Evolutionary conservation across 92 coral and sea anemone genomes (phyloP).

Genomic region (Phenganax marumi): DNA sequence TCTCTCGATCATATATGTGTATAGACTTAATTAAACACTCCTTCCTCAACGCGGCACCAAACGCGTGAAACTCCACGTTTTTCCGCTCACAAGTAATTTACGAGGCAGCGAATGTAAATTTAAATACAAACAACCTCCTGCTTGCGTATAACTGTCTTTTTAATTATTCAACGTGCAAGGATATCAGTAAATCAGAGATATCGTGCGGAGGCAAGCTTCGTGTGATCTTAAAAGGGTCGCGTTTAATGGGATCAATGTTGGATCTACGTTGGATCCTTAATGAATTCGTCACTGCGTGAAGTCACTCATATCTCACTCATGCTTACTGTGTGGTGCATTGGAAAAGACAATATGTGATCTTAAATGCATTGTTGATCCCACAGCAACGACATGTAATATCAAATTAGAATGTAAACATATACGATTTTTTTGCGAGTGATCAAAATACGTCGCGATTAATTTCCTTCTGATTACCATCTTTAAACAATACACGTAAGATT

Average conservation of each 20-base stretch:
- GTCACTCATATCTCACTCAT: neutral
- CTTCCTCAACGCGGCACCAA: neutral
- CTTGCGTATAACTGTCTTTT: neutral
- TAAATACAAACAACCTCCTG: neutral
- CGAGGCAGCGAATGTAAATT: neutral
- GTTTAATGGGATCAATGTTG: neutral
- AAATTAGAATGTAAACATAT: conserved; percentile 1
- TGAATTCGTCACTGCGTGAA: neutral
- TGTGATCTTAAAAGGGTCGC: neutral
- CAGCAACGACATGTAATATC: conserved; percentile 10
- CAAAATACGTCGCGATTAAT: no score
- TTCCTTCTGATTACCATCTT: no score
- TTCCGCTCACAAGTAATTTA: conserved; percentile 10
- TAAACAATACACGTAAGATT: no score
- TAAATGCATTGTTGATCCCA: neutral
- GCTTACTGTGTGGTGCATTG: neutral
- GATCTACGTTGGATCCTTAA: neutral
- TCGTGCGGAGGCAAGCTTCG: neutral
- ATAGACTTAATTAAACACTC: neutral
- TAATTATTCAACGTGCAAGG: neutral
- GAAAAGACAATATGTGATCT: neutral
- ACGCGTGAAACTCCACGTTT: neutral
- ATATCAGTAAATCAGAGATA: neutral
- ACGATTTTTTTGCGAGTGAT: no score
- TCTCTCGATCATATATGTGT: neutral